Percentiles rank a stretch among this genome's conserved stretches.
Evolutionary conservation across 2,797 vertebrate genomes (phyloP).

Genomic region (Gobionotothen gibberifrons): DNA sequence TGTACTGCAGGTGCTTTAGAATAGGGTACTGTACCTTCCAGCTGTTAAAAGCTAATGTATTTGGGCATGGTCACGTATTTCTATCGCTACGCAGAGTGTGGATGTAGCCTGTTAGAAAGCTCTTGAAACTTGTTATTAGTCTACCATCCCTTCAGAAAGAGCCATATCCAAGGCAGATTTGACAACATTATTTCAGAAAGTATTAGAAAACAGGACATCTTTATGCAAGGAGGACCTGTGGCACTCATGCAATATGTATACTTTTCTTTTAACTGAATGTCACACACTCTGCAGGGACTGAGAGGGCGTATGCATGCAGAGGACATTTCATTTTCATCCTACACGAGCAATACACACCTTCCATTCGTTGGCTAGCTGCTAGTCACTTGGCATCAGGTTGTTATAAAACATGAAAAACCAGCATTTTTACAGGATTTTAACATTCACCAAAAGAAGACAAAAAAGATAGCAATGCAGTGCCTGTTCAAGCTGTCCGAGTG

Average conservation of each 20-base stretch:
- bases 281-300: slow-evolving; percentile 88
- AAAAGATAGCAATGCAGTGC: slow-evolving; percentile 95
- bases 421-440: slow-evolving; percentile 84
- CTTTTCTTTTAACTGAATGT: slow-evolving; percentile 87
- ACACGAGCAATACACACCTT: slow-evolving; percentile 80
- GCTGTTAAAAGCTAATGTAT: slow-evolving; percentile 46
- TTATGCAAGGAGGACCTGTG: slow-evolving; percentile 88
- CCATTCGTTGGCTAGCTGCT: slow-evolving; percentile 87
- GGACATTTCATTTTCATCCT: slow-evolving; percentile 88
- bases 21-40: slow-evolving; percentile 60
- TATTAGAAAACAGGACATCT: slow-evolving; percentile 73
- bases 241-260: slow-evolving; percentile 92
- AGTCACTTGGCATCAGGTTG: slow-evolving; percentile 89
- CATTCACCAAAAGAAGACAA: slow-evolving; percentile 83
- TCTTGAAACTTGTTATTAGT: slow-evolving; percentile 59
- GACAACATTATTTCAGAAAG: slow-evolving; percentile 57
- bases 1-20: slow-evolving; percentile 53
- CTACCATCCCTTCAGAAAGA: slow-evolving; percentile 61
- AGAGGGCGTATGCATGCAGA: slow-evolving; percentile 74
- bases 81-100: slow-evolving; percentile 43
- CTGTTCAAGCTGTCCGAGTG: slow-evolving; percentile 98
- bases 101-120: slow-evolving; percentile 52
- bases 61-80: slow-evolving; percentile 27
- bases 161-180: slow-evolving; percentile 77
- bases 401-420: slow-evolving; percentile 91